Base-by-base conservation (phyloP, 2,797 vertebrate species). In the Coluber constrictor region DNA sequence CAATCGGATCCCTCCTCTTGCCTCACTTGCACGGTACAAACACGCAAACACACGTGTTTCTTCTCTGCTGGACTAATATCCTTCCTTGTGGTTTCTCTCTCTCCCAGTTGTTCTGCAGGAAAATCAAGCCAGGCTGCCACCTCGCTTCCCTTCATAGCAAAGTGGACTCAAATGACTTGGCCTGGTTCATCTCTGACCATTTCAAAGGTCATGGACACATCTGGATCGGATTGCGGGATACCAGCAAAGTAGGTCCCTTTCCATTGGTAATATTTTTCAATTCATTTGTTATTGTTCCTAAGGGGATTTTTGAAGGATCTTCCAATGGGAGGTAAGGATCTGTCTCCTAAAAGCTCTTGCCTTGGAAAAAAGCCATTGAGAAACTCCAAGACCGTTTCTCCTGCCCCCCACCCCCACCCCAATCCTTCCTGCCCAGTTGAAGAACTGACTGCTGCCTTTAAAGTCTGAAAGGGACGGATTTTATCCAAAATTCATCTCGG, bases 151-250 rank as follows among this genome's bases (percentile, higher is more conserved):
- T 74, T 16, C 70, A 74, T 20, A 20, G 1, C n/a, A 0, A 0
- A 16, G 32, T 16, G 37, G 70, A 37, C 0, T 18, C n/a, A 18
- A 2, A 0, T 37, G 15, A 37, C 2, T 16, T 74, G 66, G 66
- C 66, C 0, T 1, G 9, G 1, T 74, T 37, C 1, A 0, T 74
- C 66, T 1, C n/a, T 0, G 15, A 74, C n/a, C 8, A 74, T 1
- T 0, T 74, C 2, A 9, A 18, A 18, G 0, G n/a, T 37, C 0
- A 0, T 1, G 4, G 61, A 12, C 1, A 74, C 3, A 32, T 74
- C 16, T 74, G 16, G 70, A 74, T 74, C 16, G 70, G 70, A 74
- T 32, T 74, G 70, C 8, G 0, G 0, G 16, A 37, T 10, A 16
- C 7, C 2, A 3, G 15, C 37, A 18, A 37, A 74, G 70, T 74